Evolutionary conservation across 2,797 vertebrate species (phyloP).

Genomic region (Sciurus vulgaris): DNA sequence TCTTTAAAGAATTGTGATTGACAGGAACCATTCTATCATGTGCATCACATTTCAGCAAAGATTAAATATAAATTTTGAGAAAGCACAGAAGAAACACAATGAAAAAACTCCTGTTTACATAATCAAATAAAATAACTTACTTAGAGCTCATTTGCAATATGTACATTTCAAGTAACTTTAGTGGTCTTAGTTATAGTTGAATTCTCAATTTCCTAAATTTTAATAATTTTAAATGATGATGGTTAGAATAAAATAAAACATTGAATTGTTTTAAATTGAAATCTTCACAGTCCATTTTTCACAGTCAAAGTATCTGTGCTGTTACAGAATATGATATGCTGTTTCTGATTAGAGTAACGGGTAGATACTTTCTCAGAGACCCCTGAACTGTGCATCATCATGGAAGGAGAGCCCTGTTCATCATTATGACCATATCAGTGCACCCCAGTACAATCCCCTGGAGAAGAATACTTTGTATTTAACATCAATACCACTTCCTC

Average conservation of each 20-base stretch:
- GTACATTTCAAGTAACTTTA: background rate
- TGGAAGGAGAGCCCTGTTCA: background rate
- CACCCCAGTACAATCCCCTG: background rate
- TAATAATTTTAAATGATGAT: constrained; percentile 54
- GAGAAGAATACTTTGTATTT: background rate
- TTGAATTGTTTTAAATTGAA: constrained; percentile 13
- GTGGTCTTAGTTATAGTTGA: background rate
- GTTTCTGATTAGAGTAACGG: background rate
- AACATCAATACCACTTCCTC: constrained; percentile 17
- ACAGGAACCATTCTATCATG: background rate
- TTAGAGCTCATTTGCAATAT: background rate
- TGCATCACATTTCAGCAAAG: background rate
- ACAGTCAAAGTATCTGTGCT: background rate
- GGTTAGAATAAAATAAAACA: background rate
- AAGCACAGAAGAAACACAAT: background rate
- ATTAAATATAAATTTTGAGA: constrained; percentile 31
- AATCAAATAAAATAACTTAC: background rate
- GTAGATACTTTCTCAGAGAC: background rate
- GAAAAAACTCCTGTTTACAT: background rate
- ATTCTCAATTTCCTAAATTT: constrained; percentile 39
- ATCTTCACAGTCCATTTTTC: background rate
- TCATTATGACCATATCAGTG: background rate
- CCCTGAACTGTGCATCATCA: no score
- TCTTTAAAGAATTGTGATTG: background rate
- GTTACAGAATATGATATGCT: background rate